phyloP scores from a whole-genome alignment of 2,797 vertebrate species.

The Poeciliopsis presidionis region DNA sequence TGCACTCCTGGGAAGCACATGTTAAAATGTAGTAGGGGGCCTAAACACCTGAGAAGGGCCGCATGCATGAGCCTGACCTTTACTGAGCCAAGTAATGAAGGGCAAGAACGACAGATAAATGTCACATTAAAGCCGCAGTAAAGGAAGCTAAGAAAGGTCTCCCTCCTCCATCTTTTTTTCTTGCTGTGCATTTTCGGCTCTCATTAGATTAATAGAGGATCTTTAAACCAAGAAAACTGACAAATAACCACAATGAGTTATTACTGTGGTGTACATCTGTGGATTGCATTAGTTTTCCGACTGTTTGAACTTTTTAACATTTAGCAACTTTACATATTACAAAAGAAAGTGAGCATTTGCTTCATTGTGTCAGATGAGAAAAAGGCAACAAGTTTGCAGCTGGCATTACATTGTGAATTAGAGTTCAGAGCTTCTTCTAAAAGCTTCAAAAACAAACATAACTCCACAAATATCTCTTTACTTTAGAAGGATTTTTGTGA shows the following conservation, averaged over 20 bases:
- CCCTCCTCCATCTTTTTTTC: not conserved
- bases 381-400: not conserved
- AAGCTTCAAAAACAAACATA: not conserved
- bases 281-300: not conserved
- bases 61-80: conserved; percentile 59
- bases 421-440: not conserved
- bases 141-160: conserved; percentile 47
- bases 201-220: not conserved
- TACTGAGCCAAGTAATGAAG: conserved; percentile 61
- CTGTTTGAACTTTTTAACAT: not conserved
- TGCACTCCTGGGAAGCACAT: conserved; percentile 30
- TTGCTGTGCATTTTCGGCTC: conserved; percentile 10
- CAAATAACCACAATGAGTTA: not conserved
- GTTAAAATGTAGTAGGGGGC: conserved; percentile 22
- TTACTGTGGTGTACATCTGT: not conserved
- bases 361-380: not conserved
- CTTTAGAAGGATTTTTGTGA: not conserved
- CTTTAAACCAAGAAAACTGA: conserved; percentile 1
- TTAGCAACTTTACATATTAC: not conserved
- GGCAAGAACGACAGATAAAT: conserved; percentile 52
- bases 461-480: not conserved
- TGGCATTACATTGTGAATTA: not conserved
- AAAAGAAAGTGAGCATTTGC: not conserved
- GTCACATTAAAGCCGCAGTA: conserved; percentile 54
- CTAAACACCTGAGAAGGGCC: conserved; percentile 41